A percentile compares a stretch with the other conserved stretches of the same genome.
These are phyloP conservation scores for Hirundo rustica DNA, from an alignment of 2,797 vertebrate genomes.

Conservation along the genomic window DNA sequence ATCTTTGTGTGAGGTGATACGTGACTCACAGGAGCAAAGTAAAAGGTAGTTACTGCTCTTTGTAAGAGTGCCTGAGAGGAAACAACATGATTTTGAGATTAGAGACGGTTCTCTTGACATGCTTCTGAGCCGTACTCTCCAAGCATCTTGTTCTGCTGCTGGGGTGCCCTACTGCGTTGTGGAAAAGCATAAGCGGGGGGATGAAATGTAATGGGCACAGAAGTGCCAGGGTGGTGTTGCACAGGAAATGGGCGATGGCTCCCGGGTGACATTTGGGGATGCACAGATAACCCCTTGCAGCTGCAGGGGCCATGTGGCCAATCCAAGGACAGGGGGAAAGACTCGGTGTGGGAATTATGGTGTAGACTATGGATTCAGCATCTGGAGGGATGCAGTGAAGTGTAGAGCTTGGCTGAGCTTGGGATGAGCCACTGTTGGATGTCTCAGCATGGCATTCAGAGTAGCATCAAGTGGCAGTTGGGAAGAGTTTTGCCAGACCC, in stretches of 20 bases:
- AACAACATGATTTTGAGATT: conserved; percentile 10
- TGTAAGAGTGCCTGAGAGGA: neutral
- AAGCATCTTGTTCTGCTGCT: neutral
- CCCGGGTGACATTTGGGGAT: neutral
- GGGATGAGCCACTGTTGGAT: neutral
- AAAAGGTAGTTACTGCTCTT: neutral
- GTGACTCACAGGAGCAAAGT: conserved; percentile 36
- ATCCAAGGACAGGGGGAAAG: fast-evolving
- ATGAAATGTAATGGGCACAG: neutral
- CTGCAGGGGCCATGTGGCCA: fast-evolving
- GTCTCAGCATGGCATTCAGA: neutral
- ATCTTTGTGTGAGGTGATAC: conserved; percentile 17
- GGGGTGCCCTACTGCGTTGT: neutral
- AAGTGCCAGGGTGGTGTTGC: neutral
- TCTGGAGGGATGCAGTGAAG: neutral
- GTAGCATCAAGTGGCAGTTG: neutral
- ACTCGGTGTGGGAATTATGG: fast-evolving
- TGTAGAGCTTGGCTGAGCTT: neutral
- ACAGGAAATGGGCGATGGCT: neutral
- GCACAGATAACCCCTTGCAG: neutral
- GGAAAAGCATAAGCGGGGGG: neutral
- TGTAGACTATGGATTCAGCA: neutral
- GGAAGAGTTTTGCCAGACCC: neutral
- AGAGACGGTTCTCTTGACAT: neutral
- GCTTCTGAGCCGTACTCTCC: neutral